Base-by-base conservation (phyloP, 2,797 vertebrate species). In the Morus bassanus region DNA sequence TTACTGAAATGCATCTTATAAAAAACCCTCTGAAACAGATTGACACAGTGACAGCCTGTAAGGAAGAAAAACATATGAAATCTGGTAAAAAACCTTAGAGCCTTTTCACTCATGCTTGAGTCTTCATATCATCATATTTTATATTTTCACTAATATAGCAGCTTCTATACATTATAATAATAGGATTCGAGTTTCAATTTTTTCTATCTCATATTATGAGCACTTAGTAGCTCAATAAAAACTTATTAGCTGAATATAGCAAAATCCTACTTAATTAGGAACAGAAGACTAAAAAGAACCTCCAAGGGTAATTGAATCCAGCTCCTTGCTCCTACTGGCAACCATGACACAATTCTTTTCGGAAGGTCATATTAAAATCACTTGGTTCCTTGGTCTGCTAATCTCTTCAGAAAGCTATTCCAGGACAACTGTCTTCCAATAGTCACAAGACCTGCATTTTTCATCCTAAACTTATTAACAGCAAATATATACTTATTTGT, bases 1-100 rank as follows among this genome's bases (percentile, higher is more conserved):
- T 96, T 96, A 96, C 57, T 91, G 74, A 96, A 97, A 94, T 94
- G 81, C 65, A 97, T 88, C 88, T 94, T 60, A 64, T 8, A 13
- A 93, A 94, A 81, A 92, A n/a, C 0, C 30, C 24, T 83, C n/a
- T 37, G 41, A 82, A 88, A 61, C 53, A 90, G 63, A 89, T 89
- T 87, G 86, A 92, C 69, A 85, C 78, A 86, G 79, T 51, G 50
- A 65, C 89, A 89, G 85, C 50, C 76, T 70, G 78, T 8, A 82
- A 39, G 37, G 64, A 65, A 11, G 39, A 13, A 92, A 88, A 93
- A 63, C 7, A 53, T 2, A 41, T 0, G 2, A 94, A 68, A 79
- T 27, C 41, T 76, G 61, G 43, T 61, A n/a, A 17, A 85, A 95
- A 90, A 75, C 7, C 16, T 64, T 41, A 1, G 3, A 90, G 50